Percentiles rank a stretch among this genome's conserved stretches.
Evolutionary conservation across 1,140 invertebrate species (phyloP).

Genomic region (Schlechtendalia chinensis): DNA sequence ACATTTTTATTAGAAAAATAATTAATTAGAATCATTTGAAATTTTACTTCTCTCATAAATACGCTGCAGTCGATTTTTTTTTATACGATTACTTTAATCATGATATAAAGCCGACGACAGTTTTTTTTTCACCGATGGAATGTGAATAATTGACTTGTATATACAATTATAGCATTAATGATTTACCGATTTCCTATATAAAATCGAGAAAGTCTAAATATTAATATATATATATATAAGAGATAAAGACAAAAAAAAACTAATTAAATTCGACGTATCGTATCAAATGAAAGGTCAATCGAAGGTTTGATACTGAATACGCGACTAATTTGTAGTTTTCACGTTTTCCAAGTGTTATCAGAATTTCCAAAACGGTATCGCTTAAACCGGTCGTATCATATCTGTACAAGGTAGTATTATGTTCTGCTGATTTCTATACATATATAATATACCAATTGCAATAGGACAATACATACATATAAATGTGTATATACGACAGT

Average conservation of each 20-base stretch:
- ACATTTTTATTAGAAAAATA: too few relatives aligned
- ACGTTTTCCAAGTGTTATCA: not conserved
- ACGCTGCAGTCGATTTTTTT: too few relatives aligned
- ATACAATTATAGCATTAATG: not conserved
- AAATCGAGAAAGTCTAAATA: constrained; percentile 13
- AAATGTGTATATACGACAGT: too few relatives aligned
- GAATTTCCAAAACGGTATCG: constrained; percentile 20
- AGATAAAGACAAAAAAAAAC: not conserved
- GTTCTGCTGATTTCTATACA: too few relatives aligned
- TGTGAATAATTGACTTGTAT: not conserved
- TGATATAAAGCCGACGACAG: not conserved
- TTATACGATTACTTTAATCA: too few relatives aligned
- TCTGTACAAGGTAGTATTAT: too few relatives aligned
- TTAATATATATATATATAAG: not conserved
- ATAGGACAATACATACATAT: too few relatives aligned
- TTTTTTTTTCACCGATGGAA: not conserved
- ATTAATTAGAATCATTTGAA: too few relatives aligned
- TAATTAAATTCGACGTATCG: constrained; percentile 16
- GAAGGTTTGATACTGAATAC: not conserved
- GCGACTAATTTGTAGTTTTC: not conserved
- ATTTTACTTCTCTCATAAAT: too few relatives aligned
- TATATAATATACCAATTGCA: too few relatives aligned
- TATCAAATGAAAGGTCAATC: constrained; percentile 1
- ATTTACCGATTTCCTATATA: not conserved
- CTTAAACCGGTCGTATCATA: constrained; percentile 11